Conservation (phyloP, 2,113 vertebrate genomes). For the Furnarius figulus region DNA sequence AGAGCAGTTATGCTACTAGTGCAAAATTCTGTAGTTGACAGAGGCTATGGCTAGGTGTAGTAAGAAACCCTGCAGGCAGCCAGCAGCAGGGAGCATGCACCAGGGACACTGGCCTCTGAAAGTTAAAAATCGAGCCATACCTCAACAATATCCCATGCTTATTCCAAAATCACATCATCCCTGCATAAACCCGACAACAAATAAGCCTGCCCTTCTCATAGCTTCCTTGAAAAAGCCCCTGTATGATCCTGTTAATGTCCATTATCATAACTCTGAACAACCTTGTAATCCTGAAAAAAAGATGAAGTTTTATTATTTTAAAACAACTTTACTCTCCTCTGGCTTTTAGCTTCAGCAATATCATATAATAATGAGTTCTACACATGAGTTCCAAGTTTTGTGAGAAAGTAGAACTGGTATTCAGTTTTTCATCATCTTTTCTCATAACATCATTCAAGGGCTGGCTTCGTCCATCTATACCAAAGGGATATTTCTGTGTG, state of each 20-base stretch:
- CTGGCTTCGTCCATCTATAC: not conserved
- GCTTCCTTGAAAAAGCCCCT: not conserved
- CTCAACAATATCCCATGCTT: not conserved
- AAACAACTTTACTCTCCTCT: not conserved
- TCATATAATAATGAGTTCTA: not conserved
- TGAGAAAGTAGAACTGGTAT: not conserved
- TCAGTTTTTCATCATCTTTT: not conserved
- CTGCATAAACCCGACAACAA: rapidly evolving
- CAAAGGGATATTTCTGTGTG: not conserved
- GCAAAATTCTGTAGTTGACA: not conserved
- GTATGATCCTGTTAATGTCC: not conserved
- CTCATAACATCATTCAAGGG: not conserved
- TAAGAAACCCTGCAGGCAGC: not conserved
- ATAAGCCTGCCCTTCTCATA: not conserved
- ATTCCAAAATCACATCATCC: not conserved
- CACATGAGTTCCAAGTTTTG: not conserved
- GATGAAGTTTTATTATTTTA: not conserved
- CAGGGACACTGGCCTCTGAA: not conserved
- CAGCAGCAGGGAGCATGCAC: not conserved
- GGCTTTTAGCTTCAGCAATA: not conserved
- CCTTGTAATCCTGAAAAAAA: not conserved
- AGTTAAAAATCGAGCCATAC: rapidly evolving
- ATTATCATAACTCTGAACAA: not conserved
- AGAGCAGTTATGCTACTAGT: not conserved
- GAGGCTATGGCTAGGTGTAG: not conserved